Base-by-base conservation (phyloP, 2,888 invertebrate genomes). In the Bhutanitis thaidina region DNA sequence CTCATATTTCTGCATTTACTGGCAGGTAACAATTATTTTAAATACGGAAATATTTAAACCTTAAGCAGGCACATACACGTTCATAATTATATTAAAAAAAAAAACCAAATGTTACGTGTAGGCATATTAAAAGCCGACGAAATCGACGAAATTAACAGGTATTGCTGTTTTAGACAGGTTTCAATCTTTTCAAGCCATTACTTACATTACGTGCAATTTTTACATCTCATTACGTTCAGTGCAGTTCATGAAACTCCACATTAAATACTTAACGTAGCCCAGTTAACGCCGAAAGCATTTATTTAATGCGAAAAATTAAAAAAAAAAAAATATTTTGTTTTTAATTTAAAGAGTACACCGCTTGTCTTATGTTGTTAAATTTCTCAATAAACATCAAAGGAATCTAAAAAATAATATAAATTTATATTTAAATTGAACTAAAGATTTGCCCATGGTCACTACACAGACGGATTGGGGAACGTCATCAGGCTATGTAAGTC, bases 141-240 rank as follows among this genome's bases (percentile, higher is more conserved):
- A 29, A 38, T 16, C 5, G 15, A 38, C 37, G 37, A 37, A 13
- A 29, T 37, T 27, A 30, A 30, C 34, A 35, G n/a, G 9, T 43
- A 27, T 36, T 36, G 30, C 16, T 34, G 35, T 48, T 48, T 27
- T 16, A 35, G 27, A 36, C 44, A 36, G 27, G 36, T 13, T 13
- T 15, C 35, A 36, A 44, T 44, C 36, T 36, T 27, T 27, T 3
- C 29, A 25, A 13, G 13, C 37, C 20, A 37, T 38, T 49, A 36
- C 9, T 43, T 27, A 37, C 16, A 30, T 32, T 37, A 43, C 20
- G 36, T 14, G 27, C 37, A 14, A 32, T 38, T 43, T 41, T 39
- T 48, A 34, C 13, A 16, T 9, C 43, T 43, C 16, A 43, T 49
- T 49, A 35, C 30, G 27, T 41, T 16, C 14, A 16, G n/a, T 8